These are phyloP conservation scores for Neodiprion fabricii DNA, from an alignment of 1,140 invertebrate species.

Conservation along the genomic window DNA sequence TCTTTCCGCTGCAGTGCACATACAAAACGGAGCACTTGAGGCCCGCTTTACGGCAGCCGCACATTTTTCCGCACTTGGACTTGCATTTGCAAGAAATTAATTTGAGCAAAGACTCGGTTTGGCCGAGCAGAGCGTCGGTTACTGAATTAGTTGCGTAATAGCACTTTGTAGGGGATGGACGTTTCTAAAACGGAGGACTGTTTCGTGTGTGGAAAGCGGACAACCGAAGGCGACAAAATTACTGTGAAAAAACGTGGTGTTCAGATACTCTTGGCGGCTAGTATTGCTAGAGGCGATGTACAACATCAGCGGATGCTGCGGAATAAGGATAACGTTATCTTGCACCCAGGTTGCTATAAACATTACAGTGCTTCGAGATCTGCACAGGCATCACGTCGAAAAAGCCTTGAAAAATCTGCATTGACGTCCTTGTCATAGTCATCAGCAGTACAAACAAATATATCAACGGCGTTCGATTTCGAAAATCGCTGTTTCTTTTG, in stretches of 20 bases:
- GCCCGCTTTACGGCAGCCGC: constrained; percentile 20
- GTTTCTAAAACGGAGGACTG: neutral
- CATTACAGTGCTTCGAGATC: neutral
- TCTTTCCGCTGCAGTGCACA: neutral
- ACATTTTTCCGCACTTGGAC: constrained; percentile 13
- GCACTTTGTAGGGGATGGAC: too few species aligned
- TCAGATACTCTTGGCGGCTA: neutral
- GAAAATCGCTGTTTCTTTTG: constrained; percentile 11
- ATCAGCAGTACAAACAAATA: neutral
- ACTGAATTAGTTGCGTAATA: too few species aligned
- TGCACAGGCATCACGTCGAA: neutral
- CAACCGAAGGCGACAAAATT: neutral
- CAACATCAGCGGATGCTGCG: constrained; percentile 8
- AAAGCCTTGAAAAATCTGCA: neutral
- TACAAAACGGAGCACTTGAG: constrained; percentile 16
- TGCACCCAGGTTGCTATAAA: constrained; percentile 3
- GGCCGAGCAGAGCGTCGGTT: too few species aligned
- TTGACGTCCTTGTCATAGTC: neutral
- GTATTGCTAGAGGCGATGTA: constrained; percentile 10
- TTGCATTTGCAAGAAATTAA: constrained; percentile 25
- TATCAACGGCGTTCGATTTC: constrained; percentile 13
- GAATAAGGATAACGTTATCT: neutral
- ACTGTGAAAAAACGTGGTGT: neutral
- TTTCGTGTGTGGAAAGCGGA: constrained; percentile 6
- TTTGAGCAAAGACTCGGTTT: constrained; percentile 19